These are phyloP conservation scores for Mechanitis mazaeus DNA, from an alignment of 2,888 invertebrate genomes.

Conservation along the genomic window DNA sequence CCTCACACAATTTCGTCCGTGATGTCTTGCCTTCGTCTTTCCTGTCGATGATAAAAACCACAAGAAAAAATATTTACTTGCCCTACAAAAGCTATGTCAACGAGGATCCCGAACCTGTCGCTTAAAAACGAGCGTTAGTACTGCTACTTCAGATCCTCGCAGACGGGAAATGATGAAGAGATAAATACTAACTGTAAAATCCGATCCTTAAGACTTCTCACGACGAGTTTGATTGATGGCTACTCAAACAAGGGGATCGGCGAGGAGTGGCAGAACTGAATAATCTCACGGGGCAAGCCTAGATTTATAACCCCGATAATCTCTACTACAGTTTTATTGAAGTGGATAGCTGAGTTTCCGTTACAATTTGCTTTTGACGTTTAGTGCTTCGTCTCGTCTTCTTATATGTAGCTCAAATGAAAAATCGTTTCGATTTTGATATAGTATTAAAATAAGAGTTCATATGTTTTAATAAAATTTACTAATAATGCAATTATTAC, in stretches of 20 bases:
- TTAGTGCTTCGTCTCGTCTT: not conserved
- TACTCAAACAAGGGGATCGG: slow-evolving; percentile 24
- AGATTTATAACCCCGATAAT: slow-evolving; percentile 20
- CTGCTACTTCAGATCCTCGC: too few species aligned
- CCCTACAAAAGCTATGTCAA: too few species aligned
- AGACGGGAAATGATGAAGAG: too few species aligned
- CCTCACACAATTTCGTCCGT: too few species aligned
- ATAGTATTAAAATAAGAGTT: too few species aligned
- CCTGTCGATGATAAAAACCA: too few species aligned
- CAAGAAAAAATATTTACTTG: too few species aligned
- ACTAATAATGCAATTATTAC: not conserved
- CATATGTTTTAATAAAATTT: not conserved
- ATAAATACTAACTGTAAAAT: too few species aligned
- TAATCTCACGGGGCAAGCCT: slow-evolving; percentile 18
- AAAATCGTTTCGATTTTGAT: not conserved
- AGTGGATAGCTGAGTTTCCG: not conserved
- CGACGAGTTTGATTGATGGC: slow-evolving; percentile 24
- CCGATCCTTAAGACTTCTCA: not conserved
- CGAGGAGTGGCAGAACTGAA: slow-evolving; percentile 23
- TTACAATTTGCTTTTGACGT: not conserved
- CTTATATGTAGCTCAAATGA: not conserved
- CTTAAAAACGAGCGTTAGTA: too few species aligned
- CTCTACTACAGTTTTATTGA: slow-evolving; percentile 12
- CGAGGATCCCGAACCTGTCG: too few species aligned
- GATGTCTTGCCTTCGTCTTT: too few species aligned